Conservation (phyloP, 2,888 invertebrate species). For the Eucriotettix oculatus region DNA sequence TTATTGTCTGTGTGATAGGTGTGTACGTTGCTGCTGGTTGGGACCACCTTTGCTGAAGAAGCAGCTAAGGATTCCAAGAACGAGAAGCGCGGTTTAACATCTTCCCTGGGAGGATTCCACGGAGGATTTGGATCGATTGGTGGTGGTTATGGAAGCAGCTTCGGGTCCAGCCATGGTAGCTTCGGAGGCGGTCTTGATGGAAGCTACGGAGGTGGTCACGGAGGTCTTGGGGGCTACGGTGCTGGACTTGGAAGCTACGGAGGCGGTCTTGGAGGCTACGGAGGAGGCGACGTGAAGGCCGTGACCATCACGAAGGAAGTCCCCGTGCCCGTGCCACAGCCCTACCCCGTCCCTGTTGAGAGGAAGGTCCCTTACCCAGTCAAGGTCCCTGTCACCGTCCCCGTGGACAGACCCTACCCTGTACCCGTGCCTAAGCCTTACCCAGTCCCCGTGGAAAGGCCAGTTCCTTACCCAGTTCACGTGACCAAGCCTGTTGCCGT, state of each 20-base stretch:
- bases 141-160: no score
- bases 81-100: no score
- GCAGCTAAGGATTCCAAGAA: no score
- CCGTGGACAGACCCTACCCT: conserved; percentile 24
- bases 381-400: conserved; percentile 31
- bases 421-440: conserved; percentile 39
- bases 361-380: conserved; percentile 22
- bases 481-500: conserved; percentile 8
- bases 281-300: conserved; percentile 6
- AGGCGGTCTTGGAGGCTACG: conserved; percentile 1
- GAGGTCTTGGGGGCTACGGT: no score
- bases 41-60: no score
- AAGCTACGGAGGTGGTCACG: background rate
- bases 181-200: background rate
- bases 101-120: no score
- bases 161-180: no score
- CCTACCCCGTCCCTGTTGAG: conserved; percentile 22
- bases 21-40: no score
- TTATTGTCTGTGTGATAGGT: no score
- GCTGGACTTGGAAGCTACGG: background rate
- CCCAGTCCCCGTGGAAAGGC: conserved; percentile 16
- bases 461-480: conserved; percentile 28
- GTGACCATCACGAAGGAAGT: conserved; percentile 11
- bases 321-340: conserved; percentile 19
- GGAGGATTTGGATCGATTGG: no score